Conservation (phyloP, 2,113 vertebrate species). For the Rhadina sibilatrix region DNA sequence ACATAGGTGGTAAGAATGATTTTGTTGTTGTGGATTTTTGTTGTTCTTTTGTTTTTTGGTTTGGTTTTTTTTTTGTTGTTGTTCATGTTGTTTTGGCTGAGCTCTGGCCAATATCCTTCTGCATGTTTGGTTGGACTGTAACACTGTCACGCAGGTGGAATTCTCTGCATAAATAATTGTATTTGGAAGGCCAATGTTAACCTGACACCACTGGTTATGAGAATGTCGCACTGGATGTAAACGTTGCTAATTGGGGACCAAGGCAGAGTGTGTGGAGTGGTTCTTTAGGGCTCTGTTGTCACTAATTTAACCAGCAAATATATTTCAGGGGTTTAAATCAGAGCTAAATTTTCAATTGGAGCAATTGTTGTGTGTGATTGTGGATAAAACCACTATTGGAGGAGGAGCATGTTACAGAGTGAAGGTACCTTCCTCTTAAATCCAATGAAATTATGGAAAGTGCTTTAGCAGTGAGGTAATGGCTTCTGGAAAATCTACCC, state of each 20-base stretch:
- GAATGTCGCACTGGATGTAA: constrained; percentile 82
- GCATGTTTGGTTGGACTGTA: constrained; percentile 67
- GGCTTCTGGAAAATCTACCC: neutral
- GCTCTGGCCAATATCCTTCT: constrained; percentile 61
- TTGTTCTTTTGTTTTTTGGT: constrained; percentile 20
- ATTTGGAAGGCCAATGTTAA: constrained; percentile 70
- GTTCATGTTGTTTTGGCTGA: constrained; percentile 36
- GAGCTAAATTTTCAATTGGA: neutral
- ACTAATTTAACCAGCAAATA: constrained; percentile 35
- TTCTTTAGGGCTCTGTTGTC: constrained; percentile 38
- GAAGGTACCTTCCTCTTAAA: constrained; percentile 1
- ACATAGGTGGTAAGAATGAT: constrained; percentile 88
- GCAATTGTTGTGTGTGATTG: neutral
- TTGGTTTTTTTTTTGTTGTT: neutral
- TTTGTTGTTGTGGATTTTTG: neutral
- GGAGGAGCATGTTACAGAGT: neutral
- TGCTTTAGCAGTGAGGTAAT: constrained; percentile 2
- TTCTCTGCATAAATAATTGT: constrained; percentile 53
- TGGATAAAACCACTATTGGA: neutral
- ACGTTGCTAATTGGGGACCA: constrained; percentile 43
- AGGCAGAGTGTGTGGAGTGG: constrained; percentile 51
- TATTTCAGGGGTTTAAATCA: neutral
- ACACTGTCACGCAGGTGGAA: constrained; percentile 52
- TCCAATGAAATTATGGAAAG: neutral
- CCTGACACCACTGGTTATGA: constrained; percentile 78